Conservation (phyloP, 2,797 vertebrate species). For the Triplophysa yarkandensis region DNA sequence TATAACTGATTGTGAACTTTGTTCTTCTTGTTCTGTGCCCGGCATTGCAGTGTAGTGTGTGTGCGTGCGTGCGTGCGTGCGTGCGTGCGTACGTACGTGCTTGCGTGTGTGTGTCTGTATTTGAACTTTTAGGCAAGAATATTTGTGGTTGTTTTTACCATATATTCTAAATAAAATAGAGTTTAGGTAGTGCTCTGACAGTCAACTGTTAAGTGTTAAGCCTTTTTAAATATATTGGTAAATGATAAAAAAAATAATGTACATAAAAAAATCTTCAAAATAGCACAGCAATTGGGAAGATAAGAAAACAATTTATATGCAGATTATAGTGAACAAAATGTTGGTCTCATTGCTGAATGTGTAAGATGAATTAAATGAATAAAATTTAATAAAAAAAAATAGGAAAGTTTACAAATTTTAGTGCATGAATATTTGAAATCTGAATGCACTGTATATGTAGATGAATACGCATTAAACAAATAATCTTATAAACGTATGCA, state of each 20-base stretch:
- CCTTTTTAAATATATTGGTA: background rate
- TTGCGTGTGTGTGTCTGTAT: background rate
- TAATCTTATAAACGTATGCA: too few relatives aligned
- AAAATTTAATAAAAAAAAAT: too few relatives aligned
- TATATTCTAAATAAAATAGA: slow-evolving; percentile 21
- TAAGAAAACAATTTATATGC: background rate
- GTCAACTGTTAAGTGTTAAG: slow-evolving; percentile 15
- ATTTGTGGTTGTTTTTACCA: background rate
- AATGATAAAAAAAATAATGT: too few relatives aligned
- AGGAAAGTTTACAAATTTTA: too few relatives aligned
- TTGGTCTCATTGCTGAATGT: background rate
- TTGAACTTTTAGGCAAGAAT: slow-evolving; percentile 18
- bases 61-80: background rate
- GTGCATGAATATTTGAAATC: too few relatives aligned
- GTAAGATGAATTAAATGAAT: too few relatives aligned
- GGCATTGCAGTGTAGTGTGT: slow-evolving; percentile 24
- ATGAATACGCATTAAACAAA: too few relatives aligned
- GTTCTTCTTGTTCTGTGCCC: slow-evolving; percentile 27
- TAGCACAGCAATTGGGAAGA: slow-evolving; percentile 4
- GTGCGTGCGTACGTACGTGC: background rate
- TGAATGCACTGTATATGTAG: too few relatives aligned
- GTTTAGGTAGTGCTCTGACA: slow-evolving; percentile 18
- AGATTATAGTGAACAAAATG: background rate
- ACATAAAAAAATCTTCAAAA: background rate
- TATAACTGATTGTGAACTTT: slow-evolving; percentile 51